Percentiles rank a stretch among this genome's conserved stretches.
Conservation (phyloP, 2,888 invertebrate genomes). For the Parascotia fuliginaria region DNA sequence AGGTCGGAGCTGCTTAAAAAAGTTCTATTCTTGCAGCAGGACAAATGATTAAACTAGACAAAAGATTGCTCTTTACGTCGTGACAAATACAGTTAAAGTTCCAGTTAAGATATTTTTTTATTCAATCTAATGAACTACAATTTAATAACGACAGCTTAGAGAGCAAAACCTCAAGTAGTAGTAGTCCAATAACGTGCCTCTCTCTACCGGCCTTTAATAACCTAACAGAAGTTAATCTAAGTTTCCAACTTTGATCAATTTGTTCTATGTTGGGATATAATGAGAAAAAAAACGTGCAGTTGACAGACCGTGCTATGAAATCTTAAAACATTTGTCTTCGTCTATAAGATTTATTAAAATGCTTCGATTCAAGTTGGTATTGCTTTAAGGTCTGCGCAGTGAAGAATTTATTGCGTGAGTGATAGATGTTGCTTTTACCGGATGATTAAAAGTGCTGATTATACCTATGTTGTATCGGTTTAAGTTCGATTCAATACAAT, state of each 20-base stretch:
- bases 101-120: no score
- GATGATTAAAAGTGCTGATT: neutral
- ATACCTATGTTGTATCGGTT: no score
- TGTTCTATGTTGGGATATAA: constrained; percentile 42
- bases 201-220: constrained; percentile 36
- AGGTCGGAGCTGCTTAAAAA: no score
- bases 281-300: constrained; percentile 49
- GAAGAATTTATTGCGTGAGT: constrained; percentile 6
- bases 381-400: constrained; percentile 7
- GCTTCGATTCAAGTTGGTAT: constrained; percentile 1
- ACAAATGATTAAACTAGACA: no score
- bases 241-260: constrained; percentile 55
- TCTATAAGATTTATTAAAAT: constrained; percentile 33
- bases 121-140: neutral
- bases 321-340: constrained; percentile 45
- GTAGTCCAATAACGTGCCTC: constrained; percentile 2
- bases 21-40: no score
- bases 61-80: no score
- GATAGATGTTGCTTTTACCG: neutral
- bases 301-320: constrained; percentile 47
- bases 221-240: constrained; percentile 48
- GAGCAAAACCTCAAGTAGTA: neutral
- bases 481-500: no score
- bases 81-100: no score
- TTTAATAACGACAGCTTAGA: neutral